These are phyloP conservation scores for Dolichoris vasculosae DNA, from an alignment of 1,140 invertebrate species.

Conservation along the genomic window DNA sequence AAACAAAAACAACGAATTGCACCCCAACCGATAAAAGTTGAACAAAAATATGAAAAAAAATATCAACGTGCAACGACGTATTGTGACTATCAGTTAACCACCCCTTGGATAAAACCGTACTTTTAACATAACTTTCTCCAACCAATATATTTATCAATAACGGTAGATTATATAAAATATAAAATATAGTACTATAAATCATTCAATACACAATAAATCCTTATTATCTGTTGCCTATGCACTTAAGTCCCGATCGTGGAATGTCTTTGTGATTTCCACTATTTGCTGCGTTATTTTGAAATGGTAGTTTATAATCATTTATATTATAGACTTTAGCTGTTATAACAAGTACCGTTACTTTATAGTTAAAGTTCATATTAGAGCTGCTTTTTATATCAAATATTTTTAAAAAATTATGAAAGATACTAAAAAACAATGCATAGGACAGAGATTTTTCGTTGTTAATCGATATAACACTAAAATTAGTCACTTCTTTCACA, in stretches of 20 bases:
- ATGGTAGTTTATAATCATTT: slow-evolving; percentile 60
- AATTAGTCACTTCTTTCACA: slow-evolving; percentile 42
- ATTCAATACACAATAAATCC: slow-evolving; percentile 62
- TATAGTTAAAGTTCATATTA: slow-evolving; percentile 69
- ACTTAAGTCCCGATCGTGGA: slow-evolving; percentile 74
- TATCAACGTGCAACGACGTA: slow-evolving; percentile 71
- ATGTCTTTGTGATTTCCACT: slow-evolving; percentile 72
- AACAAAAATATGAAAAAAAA: slow-evolving; percentile 54
- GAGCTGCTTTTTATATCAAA: slow-evolving; percentile 54
- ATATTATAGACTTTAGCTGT: slow-evolving; percentile 70
- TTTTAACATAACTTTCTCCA: slow-evolving; percentile 66
- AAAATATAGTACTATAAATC: slow-evolving; percentile 74
- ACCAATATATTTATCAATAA: slow-evolving; percentile 68
- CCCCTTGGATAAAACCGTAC: slow-evolving; percentile 68
- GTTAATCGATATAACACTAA: slow-evolving; percentile 58
- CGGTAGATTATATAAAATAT: slow-evolving; percentile 71
- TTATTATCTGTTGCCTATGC: slow-evolving; percentile 66
- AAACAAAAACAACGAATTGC: slow-evolving; percentile 69
- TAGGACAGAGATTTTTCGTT: slow-evolving; percentile 66
- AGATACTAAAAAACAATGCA: slow-evolving; percentile 53
- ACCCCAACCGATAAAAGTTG: slow-evolving; percentile 70
- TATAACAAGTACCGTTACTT: slow-evolving; percentile 68
- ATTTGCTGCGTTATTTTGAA: slow-evolving; percentile 64
- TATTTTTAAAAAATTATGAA: slow-evolving; percentile 20
- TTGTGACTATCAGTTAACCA: slow-evolving; percentile 68